Evolutionary conservation across 1,140 invertebrate genomes (phyloP), one percentile per base, ranked within the genome.

Genomic region (Leptinotarsa defecta): DNA sequence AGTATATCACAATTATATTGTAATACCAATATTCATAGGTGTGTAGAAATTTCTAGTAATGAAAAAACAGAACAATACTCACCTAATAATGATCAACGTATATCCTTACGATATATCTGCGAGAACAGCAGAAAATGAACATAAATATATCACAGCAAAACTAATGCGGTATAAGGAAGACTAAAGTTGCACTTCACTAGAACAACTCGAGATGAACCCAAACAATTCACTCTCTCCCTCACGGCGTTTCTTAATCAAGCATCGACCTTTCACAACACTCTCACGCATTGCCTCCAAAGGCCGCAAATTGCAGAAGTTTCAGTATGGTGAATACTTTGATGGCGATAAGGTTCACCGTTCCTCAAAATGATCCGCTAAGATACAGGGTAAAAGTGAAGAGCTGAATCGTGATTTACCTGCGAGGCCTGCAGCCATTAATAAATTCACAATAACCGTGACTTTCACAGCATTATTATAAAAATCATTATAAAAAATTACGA

Each of bases 231-330:
- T 48, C 68, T 70, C 68, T 52, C 68, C 48, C 68, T 49, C 68
- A 24, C 34, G 17, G 13, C 48, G 11, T 70, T 70, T 70, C 34
- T 65, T 65, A 17, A 65, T 48, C 43, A 49, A 48, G 15, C 34
- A 20, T 20, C 48, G 48, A 70, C 68, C 68, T 70, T 70, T 70
- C 68, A 70, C 68, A 70, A 48, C 34, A 49, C 20, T 20, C 68
- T 70, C 6, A 17, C 20, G 48, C 68, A 49, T 48, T 57, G 52
- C 52, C n/a, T 19, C n/a, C 52, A 57, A 15, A 57, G 65, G 24
- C 22, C 11, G 63, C 63, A 64, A 64, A 64, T 20, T 20, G 19
- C 63, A 64, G 24, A 22, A 20, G 63, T 20, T 24, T 64, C 34
- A 43, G 34, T 43, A 11, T 43, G 34, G 34, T 43, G 34, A 43